Evolutionary conservation across 2,888 invertebrate genomes (phyloP).

Genomic region (Tetranychus piercei): DNA sequence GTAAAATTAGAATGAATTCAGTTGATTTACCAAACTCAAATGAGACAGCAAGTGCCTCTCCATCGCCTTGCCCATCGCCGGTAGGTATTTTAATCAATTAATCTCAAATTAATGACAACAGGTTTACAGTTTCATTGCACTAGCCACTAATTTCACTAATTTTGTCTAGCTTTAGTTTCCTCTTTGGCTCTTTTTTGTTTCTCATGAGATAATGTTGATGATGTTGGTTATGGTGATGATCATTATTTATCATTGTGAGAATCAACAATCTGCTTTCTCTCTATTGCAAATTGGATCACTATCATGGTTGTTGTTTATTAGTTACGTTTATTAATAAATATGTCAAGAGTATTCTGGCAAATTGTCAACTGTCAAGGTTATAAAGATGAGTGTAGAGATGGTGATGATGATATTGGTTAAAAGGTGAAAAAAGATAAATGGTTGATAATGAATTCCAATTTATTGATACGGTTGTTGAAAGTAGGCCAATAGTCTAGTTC

Average conservation of each 20-base stretch:
- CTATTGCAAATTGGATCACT: conserved; percentile 22
- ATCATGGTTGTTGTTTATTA: too few species aligned
- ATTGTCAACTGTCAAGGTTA: not conserved
- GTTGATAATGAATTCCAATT: not conserved
- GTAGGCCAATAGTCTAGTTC: not conserved
- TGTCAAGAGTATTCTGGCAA: not conserved
- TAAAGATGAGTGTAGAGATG: not conserved
- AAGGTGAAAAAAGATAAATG: not conserved
- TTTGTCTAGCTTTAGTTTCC: too few species aligned
- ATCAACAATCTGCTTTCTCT: too few species aligned
- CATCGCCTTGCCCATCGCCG: conserved; percentile 81
- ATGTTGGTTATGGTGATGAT: too few species aligned
- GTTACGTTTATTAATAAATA: too few species aligned
- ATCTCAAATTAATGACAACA: too few species aligned
- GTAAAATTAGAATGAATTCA: conserved; percentile 74
- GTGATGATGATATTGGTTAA: not conserved
- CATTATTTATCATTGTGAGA: too few species aligned
- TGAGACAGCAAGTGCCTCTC: conserved; percentile 75
- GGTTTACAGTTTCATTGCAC: too few species aligned
- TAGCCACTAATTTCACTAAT: too few species aligned
- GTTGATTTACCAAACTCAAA: conserved; percentile 69
- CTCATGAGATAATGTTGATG: too few species aligned
- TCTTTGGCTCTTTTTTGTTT: too few species aligned
- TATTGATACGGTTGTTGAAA: not conserved
- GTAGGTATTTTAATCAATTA: conserved; percentile 30